phyloP scores from a whole-genome alignment of 2,113 vertebrate genomes.

The Antechinus flavipes region DNA sequence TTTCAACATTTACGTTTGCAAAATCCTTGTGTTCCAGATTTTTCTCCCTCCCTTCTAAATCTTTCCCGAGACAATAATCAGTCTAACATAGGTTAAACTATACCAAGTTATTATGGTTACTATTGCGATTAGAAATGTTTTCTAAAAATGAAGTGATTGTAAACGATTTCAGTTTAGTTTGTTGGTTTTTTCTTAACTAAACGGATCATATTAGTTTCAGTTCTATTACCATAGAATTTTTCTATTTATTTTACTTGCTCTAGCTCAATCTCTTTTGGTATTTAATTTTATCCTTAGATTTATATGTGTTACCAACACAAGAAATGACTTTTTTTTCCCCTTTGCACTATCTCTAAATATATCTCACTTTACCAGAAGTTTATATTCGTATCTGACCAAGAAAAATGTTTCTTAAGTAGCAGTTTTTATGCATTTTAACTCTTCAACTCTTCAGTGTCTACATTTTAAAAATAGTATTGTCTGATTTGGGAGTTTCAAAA shows the following conservation, averaged over 20 bases:
- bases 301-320: constrained; percentile 29
- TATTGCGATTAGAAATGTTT: neutral
- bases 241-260: constrained; percentile 44
- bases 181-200: neutral
- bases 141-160: neutral
- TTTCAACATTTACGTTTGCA: too few relatives aligned
- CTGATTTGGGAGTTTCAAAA: neutral
- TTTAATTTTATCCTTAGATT: constrained; percentile 40
- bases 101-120: constrained; percentile 36
- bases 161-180: neutral
- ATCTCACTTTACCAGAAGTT: constrained; percentile 52
- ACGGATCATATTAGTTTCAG: neutral
- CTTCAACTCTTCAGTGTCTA: neutral
- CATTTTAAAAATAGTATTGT: neutral
- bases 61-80: too few relatives aligned
- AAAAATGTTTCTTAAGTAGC: constrained; percentile 6
- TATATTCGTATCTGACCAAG: constrained; percentile 11
- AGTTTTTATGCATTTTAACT: constrained; percentile 45
- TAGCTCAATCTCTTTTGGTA: neutral
- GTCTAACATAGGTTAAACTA: too few relatives aligned
- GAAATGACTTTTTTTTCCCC: constrained; percentile 34
- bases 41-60: too few relatives aligned
- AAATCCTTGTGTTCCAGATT: too few relatives aligned
- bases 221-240: constrained; percentile 47
- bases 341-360: constrained; percentile 16